A percentile compares a stretch with the other conserved stretches of the same genome.
Evolutionary conservation across 2,113 vertebrate species (phyloP).

Genomic region (Nerophis ophidion): DNA sequence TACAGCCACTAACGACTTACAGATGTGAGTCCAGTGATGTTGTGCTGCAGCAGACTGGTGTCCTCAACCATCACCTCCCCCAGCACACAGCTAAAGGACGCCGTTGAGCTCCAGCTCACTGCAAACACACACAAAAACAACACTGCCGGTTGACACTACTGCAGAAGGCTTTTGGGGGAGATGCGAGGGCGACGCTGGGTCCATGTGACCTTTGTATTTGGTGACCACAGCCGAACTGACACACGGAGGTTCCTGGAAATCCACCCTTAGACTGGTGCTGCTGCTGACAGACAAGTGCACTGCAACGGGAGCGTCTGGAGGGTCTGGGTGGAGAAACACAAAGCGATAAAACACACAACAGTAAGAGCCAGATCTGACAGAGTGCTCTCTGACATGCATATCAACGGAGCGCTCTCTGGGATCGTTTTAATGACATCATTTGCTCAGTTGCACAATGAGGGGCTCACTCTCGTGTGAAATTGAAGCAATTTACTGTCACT

Average conservation of each 20-base stretch:
- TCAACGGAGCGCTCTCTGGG: neutral
- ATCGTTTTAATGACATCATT: slow-evolving; percentile 2
- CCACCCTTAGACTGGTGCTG: slow-evolving; percentile 77
- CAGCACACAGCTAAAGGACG: slow-evolving; percentile 68
- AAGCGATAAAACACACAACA: slow-evolving; percentile 9
- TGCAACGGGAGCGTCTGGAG: slow-evolving; percentile 75
- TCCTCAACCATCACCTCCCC: slow-evolving; percentile 80
- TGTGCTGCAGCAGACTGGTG: slow-evolving; percentile 71
- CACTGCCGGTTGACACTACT: neutral
- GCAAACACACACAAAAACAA: slow-evolving; percentile 34
- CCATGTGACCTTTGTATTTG: slow-evolving; percentile 80
- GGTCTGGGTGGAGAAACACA: slow-evolving; percentile 58
- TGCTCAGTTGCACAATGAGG: slow-evolving; percentile 2
- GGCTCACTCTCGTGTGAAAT: slow-evolving; percentile 1
- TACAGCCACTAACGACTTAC: slow-evolving; percentile 65
- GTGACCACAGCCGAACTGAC: slow-evolving; percentile 84
- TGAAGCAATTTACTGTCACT: slow-evolving; percentile 9
- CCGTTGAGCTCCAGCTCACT: slow-evolving; percentile 83
- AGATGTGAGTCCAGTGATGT: slow-evolving; percentile 76
- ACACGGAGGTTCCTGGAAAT: slow-evolving; percentile 81
- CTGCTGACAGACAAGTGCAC: slow-evolving; percentile 80
- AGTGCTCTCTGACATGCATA: neutral
- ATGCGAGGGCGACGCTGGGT: neutral
- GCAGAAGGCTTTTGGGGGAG: neutral
- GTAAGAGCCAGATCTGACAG: neutral